phyloP scores from a whole-genome alignment of 2,888 invertebrate genomes.

The Desoria tigrina region DNA sequence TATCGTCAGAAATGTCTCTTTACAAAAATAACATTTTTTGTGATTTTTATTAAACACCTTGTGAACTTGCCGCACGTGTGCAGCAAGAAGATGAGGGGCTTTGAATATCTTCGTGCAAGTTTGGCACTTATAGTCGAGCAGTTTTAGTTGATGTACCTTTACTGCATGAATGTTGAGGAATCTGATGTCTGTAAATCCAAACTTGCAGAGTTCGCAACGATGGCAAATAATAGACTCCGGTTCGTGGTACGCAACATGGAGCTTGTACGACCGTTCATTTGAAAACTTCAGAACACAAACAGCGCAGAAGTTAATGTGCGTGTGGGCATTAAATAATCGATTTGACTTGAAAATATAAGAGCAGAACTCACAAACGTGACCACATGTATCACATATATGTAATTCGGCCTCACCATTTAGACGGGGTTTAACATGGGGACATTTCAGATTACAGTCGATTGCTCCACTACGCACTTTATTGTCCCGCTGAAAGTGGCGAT shows the following conservation, averaged over 20 bases:
- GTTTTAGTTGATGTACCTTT: background rate
- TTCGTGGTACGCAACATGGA: slow-evolving; percentile 5
- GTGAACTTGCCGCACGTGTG: no score
- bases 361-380: background rate
- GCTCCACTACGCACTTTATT: background rate
- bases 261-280: slow-evolving; percentile 1
- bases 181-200: background rate
- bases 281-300: slow-evolving; percentile 16
- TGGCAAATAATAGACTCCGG: background rate
- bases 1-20: background rate
- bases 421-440: slow-evolving; percentile 7
- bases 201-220: background rate
- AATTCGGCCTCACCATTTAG: background rate
- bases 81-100: background rate
- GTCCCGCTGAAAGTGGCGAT: background rate
- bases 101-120: background rate
- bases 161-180: slow-evolving; percentile 1
- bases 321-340: slow-evolving; percentile 2
- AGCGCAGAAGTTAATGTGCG: slow-evolving; percentile 12
- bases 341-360: background rate
- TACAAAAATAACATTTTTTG: background rate
- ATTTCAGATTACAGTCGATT: background rate
- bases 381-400: slow-evolving; percentile 12
- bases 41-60: background rate
- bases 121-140: background rate